Evolutionary conservation across 2,113 vertebrate species (phyloP).

Genomic region (Vulpes lagopus): DNA sequence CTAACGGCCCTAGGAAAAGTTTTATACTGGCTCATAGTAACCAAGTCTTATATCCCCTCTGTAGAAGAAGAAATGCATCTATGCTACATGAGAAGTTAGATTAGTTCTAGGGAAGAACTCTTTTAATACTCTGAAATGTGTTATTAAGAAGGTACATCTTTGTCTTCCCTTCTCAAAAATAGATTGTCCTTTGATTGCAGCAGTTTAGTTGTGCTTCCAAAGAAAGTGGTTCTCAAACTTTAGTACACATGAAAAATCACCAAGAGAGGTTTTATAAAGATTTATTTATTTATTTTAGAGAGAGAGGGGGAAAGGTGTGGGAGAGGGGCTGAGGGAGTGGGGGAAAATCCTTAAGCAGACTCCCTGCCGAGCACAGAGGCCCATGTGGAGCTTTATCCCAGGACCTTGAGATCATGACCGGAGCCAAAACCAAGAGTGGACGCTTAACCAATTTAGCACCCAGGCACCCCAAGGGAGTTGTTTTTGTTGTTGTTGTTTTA

Average conservation of each 20-base stretch:
- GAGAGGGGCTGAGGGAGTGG: neutral
- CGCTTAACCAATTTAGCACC: neutral
- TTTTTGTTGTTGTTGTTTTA: neutral
- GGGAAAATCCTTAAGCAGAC: neutral
- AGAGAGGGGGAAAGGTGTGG: neutral
- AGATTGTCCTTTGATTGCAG: neutral
- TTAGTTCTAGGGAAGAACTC: neutral
- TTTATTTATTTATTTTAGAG: neutral
- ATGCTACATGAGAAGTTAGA: neutral
- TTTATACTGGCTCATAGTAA: neutral
- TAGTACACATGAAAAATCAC: neutral
- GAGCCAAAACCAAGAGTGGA: neutral
- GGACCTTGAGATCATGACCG: neutral
- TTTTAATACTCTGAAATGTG: neutral
- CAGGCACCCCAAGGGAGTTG: neutral
- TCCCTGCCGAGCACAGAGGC: neutral
- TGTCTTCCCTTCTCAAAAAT: neutral
- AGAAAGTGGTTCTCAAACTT: neutral
- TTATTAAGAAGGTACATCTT: neutral
- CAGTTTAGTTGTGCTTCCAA: neutral
- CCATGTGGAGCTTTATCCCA: neutral
- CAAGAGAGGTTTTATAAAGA: neutral
- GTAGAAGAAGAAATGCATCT: neutral
- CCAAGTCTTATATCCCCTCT: neutral
- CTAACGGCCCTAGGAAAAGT: neutral